Conservation (phyloP, 2,888 invertebrate species). For the Pogonocherus hispidulus region DNA sequence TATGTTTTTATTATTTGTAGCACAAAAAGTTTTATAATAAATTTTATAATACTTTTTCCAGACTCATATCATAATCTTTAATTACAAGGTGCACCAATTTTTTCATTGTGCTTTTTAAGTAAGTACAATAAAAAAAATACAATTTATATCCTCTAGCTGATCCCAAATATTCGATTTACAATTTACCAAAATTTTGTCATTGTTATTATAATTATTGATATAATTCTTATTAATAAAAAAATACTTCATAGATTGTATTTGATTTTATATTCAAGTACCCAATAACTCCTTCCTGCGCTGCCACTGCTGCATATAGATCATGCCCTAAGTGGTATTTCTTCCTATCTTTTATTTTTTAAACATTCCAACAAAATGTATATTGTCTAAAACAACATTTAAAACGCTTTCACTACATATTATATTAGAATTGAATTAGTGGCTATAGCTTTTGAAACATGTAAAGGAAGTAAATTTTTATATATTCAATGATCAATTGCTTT, state of each 20-base stretch:
- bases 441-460: too few relatives aligned
- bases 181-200: slow-evolving; percentile 59
- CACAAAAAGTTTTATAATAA: slow-evolving; percentile 48
- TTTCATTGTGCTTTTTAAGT: slow-evolving; percentile 24
- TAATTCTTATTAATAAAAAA: slow-evolving; percentile 60
- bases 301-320: too few relatives aligned
- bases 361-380: too few relatives aligned
- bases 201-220: slow-evolving; percentile 62
- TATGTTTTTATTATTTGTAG: slow-evolving; percentile 28
- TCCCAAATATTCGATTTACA: slow-evolving; percentile 54
- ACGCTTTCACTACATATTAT: too few relatives aligned
- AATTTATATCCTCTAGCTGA: slow-evolving; percentile 56
- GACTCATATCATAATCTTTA: slow-evolving; percentile 56
- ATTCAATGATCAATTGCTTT: too few relatives aligned
- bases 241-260: slow-evolving; percentile 33
- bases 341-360: too few relatives aligned
- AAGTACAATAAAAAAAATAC: slow-evolving; percentile 34
- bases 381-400: too few relatives aligned
- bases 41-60: slow-evolving; percentile 50
- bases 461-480: too few relatives aligned
- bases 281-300: too few relatives aligned
- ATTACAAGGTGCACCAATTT: slow-evolving; percentile 38
- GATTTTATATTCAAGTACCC: not conserved
- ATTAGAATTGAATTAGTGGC: too few relatives aligned
- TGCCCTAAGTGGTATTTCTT: too few relatives aligned